A percentile compares a stretch with the other conserved stretches of the same genome.
Conservation (phyloP, 2,797 vertebrate genomes). For the Sorex maritimensis region DNA sequence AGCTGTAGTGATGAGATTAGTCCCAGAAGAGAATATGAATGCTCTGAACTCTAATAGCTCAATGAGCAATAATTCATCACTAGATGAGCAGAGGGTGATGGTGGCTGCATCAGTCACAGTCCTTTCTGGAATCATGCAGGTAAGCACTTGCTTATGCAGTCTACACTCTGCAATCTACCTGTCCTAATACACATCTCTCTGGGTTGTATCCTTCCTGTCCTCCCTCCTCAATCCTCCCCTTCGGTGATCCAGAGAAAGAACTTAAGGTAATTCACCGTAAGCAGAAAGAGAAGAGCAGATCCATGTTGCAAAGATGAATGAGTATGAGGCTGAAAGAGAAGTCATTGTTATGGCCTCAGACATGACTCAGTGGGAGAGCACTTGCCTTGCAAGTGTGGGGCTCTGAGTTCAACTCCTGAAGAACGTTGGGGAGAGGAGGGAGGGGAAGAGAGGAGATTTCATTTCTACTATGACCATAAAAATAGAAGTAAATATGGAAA, state of each 20-base stretch:
- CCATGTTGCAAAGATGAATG: background rate
- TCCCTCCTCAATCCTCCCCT: background rate
- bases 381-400: no score
- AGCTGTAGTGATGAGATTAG: slow-evolving; percentile 91
- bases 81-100: slow-evolving; percentile 91
- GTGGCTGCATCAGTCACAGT: slow-evolving; percentile 95
- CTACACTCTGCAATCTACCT: background rate
- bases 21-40: background rate
- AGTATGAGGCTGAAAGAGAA: slow-evolving; percentile 14
- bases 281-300: background rate
- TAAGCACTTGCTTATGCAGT: slow-evolving; percentile 83
- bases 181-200: background rate
- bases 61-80: slow-evolving; percentile 83
- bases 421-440: no score
- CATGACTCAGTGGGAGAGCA: no score
- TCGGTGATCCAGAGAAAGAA: background rate
- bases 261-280: background rate
- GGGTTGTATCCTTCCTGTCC: background rate
- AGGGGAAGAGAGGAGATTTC: no score
- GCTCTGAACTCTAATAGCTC: background rate
- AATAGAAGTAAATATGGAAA: background rate
- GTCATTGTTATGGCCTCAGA: background rate
- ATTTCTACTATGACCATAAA: no score
- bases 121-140: slow-evolving; percentile 96
- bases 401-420: no score